Evolutionary conservation across 1,140 invertebrate genomes (phyloP), one percentile per base, ranked within the genome.

Genomic region (Odontomachus brunneus): DNA sequence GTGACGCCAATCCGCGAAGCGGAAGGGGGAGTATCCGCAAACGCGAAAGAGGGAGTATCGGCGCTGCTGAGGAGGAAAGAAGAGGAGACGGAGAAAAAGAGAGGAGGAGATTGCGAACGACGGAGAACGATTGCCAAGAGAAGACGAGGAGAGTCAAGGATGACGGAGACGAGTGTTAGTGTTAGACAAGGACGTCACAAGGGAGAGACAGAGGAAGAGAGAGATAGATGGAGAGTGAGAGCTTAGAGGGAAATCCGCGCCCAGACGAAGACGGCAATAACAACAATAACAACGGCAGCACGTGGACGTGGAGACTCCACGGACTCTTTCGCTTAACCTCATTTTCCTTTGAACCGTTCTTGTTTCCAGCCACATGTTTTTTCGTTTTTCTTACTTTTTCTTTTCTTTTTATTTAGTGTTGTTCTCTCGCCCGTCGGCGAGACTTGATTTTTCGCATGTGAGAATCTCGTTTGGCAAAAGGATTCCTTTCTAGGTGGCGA

Each of bases 241-340:
- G 24, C 33, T 80, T 14, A 5, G 44, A 17, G 24, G 63, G 73
- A 84, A 81, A 66, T 65, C 67, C 44, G 65, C 44, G 44, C 24
- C 9, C 62, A 88, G 87, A 92, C 90, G 89, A 91, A 85, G 91
- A 91, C 83, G 85, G 67, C 83, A 91, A 91, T 69, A 91, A 92
- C 76, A 92, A 92, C 87, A 92, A 92, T 89, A 92, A 92, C 85
- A 92, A 91, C 91, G 90, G 75, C 89, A 90, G 88, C 91, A 92
- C 91, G 91, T 91, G 90, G 90, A 92, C 85, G 82, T 75, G 75
- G 38, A 53, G 60, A 33, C 76, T 55, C 24, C 66, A 55, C 53
- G 24, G 67, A 26, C 44, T 60, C 26, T 44, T 63, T 78, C 74
- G 53, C 48, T 33, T 5, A 3, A 2, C 5, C 29, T 2, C 29